Evolutionary conservation across 2,797 vertebrate species (phyloP), one percentile per base, ranked within the genome.

Genomic region (Oceanodroma leucorhoa): DNA sequence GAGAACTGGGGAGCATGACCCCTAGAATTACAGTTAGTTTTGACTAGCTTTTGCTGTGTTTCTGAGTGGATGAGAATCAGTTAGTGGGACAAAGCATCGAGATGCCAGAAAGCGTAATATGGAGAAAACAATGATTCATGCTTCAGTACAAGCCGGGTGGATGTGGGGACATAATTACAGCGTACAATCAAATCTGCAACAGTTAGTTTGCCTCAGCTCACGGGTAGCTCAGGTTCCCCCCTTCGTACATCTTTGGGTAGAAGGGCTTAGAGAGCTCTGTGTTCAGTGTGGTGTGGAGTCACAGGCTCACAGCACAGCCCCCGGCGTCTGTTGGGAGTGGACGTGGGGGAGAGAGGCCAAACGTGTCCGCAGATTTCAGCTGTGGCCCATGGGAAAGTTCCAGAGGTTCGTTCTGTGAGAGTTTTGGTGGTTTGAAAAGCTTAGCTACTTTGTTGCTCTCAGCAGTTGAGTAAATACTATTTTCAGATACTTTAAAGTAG

Each of bases 381-480:
- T 65, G 41, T 29, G 66, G 26, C 61, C 21, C 40, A 2, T 48
- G 38, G 41, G 55, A 92, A 92, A 80, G 54, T 55, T 27, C 4
- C 40, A 48, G 69, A 57, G 64, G 21, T 58, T 87, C 3, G 1
- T 76, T 80, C 50, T 79, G 45, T 34, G 32, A 38, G 53, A 22
- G 50, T 41, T 84, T 83, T 57, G 70, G 73, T 89, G 32, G 55
- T 80, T 93, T 89, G 71, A 83, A 92, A 85, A 87, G 51, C 32
- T 24, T 65, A 55, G 38, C 43, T 92, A 19, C 71, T 77, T 87
- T 43, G 36, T 78, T 95, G 30, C 41, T 62, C 57, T 83, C 45
- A 71, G 72, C 58, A 66, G 58, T 90, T 90, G 54, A 83, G 60
- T 48, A 66, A 57, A 53, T 66, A 71, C 57, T 89, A n/a, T 92